phyloP scores from a whole-genome alignment of 2,797 vertebrate genomes.

The Thalassophryne amazonica region DNA sequence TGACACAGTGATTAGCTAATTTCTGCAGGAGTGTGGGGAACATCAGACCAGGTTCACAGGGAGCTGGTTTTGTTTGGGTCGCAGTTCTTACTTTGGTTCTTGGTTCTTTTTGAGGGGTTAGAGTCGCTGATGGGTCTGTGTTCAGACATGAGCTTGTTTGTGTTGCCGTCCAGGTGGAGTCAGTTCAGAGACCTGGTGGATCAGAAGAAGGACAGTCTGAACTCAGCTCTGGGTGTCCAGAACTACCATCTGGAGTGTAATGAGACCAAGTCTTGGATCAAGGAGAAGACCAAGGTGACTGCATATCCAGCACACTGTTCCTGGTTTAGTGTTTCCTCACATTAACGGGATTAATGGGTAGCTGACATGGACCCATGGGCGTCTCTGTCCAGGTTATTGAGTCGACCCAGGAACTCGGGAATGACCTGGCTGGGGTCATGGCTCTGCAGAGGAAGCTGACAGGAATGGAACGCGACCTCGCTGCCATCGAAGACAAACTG shows the following conservation, averaged over 20 bases:
- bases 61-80: no score
- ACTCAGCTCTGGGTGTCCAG: constrained; percentile 94
- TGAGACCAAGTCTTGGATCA: constrained; percentile 99
- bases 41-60: no score
- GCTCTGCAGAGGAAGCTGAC: constrained; percentile 97
- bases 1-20: no score
- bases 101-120: background rate
- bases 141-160: no score
- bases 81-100: no score
- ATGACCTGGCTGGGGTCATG: constrained; percentile 95
- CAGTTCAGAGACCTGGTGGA: constrained; percentile 97
- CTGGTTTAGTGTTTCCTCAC: background rate
- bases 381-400: constrained; percentile 83
- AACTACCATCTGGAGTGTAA: constrained; percentile 99
- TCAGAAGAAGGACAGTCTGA: constrained; percentile 92
- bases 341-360: rapidly evolving
- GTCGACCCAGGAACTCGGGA: constrained; percentile 96
- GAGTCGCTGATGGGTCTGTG: background rate
- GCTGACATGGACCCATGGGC: no score
- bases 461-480: constrained; percentile 95
- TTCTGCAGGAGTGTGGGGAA: no score
- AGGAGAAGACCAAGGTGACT: constrained; percentile 93
- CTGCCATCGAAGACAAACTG: constrained; percentile 95
- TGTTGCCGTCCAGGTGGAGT: constrained; percentile 84
- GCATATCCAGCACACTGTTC: rapidly evolving